Conservation (phyloP, 2,888 invertebrate species). For the Eupithecia inturbata region DNA sequence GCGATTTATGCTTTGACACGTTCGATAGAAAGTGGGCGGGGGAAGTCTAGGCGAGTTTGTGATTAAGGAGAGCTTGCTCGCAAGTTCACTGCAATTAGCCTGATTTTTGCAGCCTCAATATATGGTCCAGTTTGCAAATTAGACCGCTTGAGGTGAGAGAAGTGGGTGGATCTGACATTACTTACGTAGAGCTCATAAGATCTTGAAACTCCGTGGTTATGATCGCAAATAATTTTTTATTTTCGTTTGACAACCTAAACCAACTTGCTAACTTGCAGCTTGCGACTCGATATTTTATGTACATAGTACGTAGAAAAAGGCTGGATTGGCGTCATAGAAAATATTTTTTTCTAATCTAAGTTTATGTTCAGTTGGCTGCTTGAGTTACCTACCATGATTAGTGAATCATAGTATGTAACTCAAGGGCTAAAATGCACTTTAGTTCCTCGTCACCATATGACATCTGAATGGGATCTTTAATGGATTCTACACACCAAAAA, state of each 20-base stretch:
- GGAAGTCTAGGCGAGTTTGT: conserved; percentile 43
- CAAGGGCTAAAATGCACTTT: too few relatives aligned
- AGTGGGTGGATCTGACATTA: not conserved
- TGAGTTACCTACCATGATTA: too few relatives aligned
- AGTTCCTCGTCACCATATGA: not conserved
- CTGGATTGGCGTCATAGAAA: too few relatives aligned
- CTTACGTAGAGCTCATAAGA: not conserved
- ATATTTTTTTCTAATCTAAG: too few relatives aligned
- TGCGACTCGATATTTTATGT: too few relatives aligned
- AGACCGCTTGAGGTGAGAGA: conserved; percentile 10
- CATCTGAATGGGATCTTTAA: not conserved
- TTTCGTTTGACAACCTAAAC: too few relatives aligned
- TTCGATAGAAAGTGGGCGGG: conserved; percentile 48
- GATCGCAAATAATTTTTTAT: too few relatives aligned
- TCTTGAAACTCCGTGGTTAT: not conserved
- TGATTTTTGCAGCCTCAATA: conserved; percentile 18
- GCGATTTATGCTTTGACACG: conserved; percentile 44
- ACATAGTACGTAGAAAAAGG: too few relatives aligned
- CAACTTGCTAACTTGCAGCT: too few relatives aligned
- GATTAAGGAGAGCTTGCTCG: conserved; percentile 37
- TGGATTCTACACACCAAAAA: not conserved
- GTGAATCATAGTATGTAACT: too few relatives aligned
- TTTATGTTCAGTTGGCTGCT: too few relatives aligned
- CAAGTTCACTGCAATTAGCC: conserved; percentile 36
- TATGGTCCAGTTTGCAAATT: conserved; percentile 25